phyloP scores from a whole-genome alignment of 2,113 vertebrate species.

The Opisthocomus hoazin region DNA sequence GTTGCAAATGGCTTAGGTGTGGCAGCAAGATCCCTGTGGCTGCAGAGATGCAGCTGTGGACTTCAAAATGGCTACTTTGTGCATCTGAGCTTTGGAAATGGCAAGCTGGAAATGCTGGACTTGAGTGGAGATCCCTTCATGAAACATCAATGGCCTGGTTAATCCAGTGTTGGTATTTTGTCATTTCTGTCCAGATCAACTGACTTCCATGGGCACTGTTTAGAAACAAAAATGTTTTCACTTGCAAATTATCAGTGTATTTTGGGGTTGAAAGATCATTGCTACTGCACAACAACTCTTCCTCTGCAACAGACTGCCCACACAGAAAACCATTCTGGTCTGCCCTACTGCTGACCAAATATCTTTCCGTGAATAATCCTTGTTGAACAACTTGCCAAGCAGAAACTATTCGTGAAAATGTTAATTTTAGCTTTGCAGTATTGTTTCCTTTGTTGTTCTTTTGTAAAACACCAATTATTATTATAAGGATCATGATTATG shows the following conservation, averaged over 20 bases:
- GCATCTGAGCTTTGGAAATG: conserved; percentile 44
- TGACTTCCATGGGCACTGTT: neutral
- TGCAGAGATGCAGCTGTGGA: neutral
- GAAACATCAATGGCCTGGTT: neutral
- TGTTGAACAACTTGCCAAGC: neutral
- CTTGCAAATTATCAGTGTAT: neutral
- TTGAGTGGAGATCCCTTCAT: neutral
- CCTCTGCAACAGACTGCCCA: neutral
- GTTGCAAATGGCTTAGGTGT: neutral
- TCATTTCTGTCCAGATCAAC: neutral
- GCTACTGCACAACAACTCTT: neutral
- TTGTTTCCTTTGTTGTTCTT: neutral
- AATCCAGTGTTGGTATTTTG: neutral
- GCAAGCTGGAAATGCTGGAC: neutral
- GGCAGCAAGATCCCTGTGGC: neutral
- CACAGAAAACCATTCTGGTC: neutral
- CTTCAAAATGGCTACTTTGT: neutral
- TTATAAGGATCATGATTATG: neutral
- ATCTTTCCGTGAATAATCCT: neutral
- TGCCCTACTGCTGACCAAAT: neutral
- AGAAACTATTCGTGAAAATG: neutral
- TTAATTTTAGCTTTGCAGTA: neutral
- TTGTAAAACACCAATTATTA: neutral
- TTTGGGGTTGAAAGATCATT: neutral
- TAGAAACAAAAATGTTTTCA: neutral